A percentile compares a stretch with the other conserved stretches of the same genome.
Evolutionary conservation across 2,113 vertebrate genomes (phyloP).

Genomic region (Orthochromis indermauri): DNA sequence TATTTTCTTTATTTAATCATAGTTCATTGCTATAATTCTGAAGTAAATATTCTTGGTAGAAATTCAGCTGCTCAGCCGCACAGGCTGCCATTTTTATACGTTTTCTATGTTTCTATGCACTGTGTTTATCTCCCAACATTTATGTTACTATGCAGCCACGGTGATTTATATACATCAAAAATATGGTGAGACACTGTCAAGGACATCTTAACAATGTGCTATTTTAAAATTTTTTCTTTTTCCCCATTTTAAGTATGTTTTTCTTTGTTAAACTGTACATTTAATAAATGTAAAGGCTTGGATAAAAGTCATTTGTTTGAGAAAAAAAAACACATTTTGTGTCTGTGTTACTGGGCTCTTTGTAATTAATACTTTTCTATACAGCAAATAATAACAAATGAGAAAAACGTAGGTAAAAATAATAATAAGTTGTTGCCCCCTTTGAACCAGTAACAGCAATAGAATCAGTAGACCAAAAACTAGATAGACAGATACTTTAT

Average conservation of each 20-base stretch:
- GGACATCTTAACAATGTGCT: background rate
- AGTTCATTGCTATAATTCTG: background rate
- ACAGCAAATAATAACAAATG: background rate
- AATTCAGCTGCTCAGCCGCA: background rate
- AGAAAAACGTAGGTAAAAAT: background rate
- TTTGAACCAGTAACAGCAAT: background rate
- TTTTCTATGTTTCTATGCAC: background rate
- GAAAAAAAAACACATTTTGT: background rate
- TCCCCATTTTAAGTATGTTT: accelerated
- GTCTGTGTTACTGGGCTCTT: background rate
- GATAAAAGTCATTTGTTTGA: background rate
- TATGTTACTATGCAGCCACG: background rate
- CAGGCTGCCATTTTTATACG: background rate
- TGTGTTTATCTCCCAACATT: background rate
- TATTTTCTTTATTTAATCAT: background rate
- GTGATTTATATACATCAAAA: background rate
- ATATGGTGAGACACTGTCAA: background rate
- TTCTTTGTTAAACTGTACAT: background rate
- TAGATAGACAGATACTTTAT: background rate
- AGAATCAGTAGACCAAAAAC: background rate
- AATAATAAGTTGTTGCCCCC: background rate
- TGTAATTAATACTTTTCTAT: background rate
- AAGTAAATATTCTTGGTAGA: background rate
- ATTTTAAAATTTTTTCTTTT: accelerated
- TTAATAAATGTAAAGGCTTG: background rate